These are phyloP conservation scores for Caloenas nicobarica DNA, from an alignment of 2,113 vertebrate species.

Conservation along the genomic window DNA sequence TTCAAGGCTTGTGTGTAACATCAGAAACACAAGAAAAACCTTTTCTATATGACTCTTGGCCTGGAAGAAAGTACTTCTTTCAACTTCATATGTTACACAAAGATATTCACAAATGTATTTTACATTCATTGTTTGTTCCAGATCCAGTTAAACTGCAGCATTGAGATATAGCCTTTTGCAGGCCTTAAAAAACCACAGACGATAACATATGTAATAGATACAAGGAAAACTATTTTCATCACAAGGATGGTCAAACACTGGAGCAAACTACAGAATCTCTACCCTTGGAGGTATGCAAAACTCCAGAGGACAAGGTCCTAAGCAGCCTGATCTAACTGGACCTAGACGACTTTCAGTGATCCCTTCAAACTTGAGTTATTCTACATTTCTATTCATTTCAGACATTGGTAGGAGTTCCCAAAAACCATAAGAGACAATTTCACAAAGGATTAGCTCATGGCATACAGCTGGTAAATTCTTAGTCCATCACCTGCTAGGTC, in stretches of 20 bases:
- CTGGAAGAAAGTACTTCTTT: background rate
- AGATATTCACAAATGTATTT: background rate
- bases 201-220: background rate
- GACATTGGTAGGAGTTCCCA: background rate
- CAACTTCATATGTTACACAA: background rate
- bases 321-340: background rate
- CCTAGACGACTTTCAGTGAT: background rate
- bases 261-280: background rate
- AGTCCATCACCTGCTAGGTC: background rate
- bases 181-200: background rate
- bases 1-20: background rate
- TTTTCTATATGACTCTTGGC: background rate
- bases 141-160: background rate
- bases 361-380: background rate
- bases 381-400: background rate
- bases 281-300: background rate
- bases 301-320: background rate
- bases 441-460: background rate
- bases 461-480: background rate
- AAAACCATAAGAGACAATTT: background rate
- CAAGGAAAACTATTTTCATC: background rate
- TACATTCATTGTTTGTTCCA: background rate
- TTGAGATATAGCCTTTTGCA: background rate
- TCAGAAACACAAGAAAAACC: background rate
- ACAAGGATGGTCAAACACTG: background rate